Conservation (phyloP, 1,140 invertebrate genomes). For the Scaptomyza pallida region DNA sequence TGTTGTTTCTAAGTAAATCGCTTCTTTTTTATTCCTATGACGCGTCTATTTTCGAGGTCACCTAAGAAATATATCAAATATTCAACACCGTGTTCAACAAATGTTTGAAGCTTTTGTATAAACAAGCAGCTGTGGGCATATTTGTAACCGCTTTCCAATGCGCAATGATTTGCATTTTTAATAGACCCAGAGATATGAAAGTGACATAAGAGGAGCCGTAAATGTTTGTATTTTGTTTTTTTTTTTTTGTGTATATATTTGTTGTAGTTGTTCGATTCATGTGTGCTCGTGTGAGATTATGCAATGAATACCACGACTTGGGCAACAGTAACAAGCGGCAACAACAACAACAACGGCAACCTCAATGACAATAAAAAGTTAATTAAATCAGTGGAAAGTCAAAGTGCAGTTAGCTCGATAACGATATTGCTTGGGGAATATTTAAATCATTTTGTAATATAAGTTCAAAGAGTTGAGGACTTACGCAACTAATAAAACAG, state of each 20-base stretch:
- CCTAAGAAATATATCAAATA: slow-evolving; percentile 6
- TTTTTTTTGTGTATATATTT: neutral
- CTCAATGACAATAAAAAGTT: slow-evolving; percentile 26
- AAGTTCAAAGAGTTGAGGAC: no score
- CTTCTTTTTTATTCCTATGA: neutral
- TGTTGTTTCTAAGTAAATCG: neutral
- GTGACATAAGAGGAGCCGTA: slow-evolving; percentile 40
- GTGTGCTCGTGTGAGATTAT: slow-evolving; percentile 20
- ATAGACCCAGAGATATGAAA: slow-evolving; percentile 1
- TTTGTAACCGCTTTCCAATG: slow-evolving; percentile 38
- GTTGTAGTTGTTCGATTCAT: neutral
- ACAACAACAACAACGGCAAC: neutral
- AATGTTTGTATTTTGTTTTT: slow-evolving; percentile 9
- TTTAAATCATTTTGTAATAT: neutral
- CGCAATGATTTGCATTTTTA: slow-evolving; percentile 29
- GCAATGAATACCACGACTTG: slow-evolving; percentile 16
- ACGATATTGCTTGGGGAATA: neutral
- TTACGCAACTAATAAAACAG: no score
- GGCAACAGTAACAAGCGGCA: neutral
- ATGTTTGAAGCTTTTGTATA: slow-evolving; percentile 13
- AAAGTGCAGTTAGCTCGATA: slow-evolving; percentile 24
- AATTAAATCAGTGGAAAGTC: slow-evolving; percentile 39
- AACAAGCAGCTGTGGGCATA: slow-evolving; percentile 8
- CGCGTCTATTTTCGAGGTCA: neutral
- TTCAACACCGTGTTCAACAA: neutral